A percentile compares a stretch with the other conserved stretches of the same genome.
Evolutionary conservation across 2,888 invertebrate genomes (phyloP).

Genomic region (Lathronympha strigana): DNA sequence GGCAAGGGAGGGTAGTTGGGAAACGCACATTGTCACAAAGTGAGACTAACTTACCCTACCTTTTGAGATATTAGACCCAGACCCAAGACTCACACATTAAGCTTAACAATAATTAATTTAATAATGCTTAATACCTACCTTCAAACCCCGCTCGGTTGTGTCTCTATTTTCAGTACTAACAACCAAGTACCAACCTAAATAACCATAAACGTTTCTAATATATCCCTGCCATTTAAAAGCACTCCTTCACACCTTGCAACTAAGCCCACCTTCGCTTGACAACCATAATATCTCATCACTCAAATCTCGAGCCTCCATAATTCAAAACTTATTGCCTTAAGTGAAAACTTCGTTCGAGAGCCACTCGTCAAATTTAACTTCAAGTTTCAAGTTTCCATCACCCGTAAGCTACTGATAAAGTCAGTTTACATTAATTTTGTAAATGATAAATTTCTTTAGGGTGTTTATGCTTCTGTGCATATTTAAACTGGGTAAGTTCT

Average conservation of each 20-base stretch:
- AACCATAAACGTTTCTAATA: constrained; percentile 1
- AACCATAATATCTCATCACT: constrained; percentile 36
- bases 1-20: too few species aligned
- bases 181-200: neutral
- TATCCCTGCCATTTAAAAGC: neutral
- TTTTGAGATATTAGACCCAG: neutral
- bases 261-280: neutral
- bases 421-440: constrained; percentile 49
- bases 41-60: neutral
- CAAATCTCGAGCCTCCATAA: constrained; percentile 41
- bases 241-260: neutral
- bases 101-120: neutral
- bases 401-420: constrained; percentile 45
- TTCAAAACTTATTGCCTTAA: constrained; percentile 44
- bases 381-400: constrained; percentile 42
- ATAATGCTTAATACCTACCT: neutral
- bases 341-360: constrained; percentile 44
- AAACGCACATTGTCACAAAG: constrained; percentile 16
- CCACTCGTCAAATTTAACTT: constrained; percentile 43
- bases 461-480: constrained; percentile 18
- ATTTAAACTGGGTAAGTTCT: constrained; percentile 8
- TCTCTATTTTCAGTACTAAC: neutral
- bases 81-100: neutral
- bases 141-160: neutral
- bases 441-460: constrained; percentile 47